These are phyloP conservation scores for Fopius arisanus DNA, from an alignment of 1,140 invertebrate species.

Conservation along the genomic window DNA sequence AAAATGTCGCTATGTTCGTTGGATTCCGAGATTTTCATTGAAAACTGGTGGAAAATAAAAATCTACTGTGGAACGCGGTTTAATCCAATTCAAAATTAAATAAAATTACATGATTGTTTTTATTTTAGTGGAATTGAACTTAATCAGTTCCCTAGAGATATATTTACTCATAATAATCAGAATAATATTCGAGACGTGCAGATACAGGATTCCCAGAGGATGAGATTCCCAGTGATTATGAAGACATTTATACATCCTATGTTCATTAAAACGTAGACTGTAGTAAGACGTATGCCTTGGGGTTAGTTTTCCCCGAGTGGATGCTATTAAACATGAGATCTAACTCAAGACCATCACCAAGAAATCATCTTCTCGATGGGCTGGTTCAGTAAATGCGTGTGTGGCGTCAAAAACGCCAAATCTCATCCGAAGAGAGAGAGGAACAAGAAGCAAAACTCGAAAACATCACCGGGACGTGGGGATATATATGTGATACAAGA, in stretches of 20 bases:
- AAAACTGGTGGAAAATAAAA: too few relatives aligned
- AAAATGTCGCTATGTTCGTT: too few relatives aligned
- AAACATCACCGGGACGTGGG: neutral
- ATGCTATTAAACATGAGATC: too few relatives aligned
- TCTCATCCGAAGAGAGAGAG: conserved; percentile 3
- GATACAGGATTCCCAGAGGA: neutral
- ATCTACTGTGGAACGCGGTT: too few relatives aligned
- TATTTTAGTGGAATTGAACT: too few relatives aligned
- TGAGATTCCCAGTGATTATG: neutral
- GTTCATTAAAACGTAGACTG: neutral
- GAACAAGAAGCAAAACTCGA: conserved; percentile 16
- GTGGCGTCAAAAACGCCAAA: conserved; percentile 29
- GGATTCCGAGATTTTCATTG: too few relatives aligned
- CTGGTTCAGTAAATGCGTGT: conserved; percentile 37
- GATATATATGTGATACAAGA: conserved; percentile 17
- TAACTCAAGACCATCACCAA: neutral
- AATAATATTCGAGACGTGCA: too few relatives aligned
- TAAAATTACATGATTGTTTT: too few relatives aligned
- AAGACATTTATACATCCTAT: neutral
- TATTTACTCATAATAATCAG: too few relatives aligned
- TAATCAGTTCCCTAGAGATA: too few relatives aligned
- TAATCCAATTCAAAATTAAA: too few relatives aligned
- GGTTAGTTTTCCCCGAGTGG: neutral
- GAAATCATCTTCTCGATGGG: conserved; percentile 17
- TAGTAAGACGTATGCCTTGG: neutral